Percentiles rank a stretch among this genome's conserved stretches.
phyloP scores from a whole-genome alignment of 1,140 invertebrate genomes.

The Lepidurus apus region DNA sequence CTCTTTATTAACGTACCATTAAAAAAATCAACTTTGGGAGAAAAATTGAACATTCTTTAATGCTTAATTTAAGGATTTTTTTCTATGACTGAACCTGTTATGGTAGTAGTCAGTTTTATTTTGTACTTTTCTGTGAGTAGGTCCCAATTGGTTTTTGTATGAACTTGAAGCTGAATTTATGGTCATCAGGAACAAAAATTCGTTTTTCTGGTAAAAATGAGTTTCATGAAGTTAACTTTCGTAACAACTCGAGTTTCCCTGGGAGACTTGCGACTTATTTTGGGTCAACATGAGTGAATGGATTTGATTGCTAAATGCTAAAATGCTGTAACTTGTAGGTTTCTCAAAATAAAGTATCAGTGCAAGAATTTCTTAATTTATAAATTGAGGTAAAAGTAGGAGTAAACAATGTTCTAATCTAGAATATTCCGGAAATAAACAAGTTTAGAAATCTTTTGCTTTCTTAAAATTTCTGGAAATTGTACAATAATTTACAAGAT shows the following conservation, averaged over 20 bases:
- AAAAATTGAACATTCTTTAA: not conserved
- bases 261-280: not conserved
- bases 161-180: not conserved
- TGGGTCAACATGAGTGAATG: not conserved
- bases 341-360: constrained; percentile 16
- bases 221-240: not conserved
- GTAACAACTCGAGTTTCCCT: not conserved
- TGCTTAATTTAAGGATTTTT: not conserved
- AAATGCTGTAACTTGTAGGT: constrained; percentile 15
- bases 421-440: too few species aligned
- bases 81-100: not conserved
- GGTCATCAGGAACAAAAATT: not conserved
- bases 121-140: constrained; percentile 19
- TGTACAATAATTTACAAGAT: too few species aligned
- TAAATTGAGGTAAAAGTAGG: not conserved
- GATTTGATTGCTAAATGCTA: not conserved
- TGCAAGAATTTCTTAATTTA: not conserved
- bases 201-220: not conserved
- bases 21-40: not conserved
- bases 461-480: too few species aligned
- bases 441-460: too few species aligned
- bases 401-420: too few species aligned
- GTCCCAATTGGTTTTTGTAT: not conserved
- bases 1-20: not conserved
- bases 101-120: not conserved